Evolutionary conservation across 1,140 invertebrate species (phyloP).

Genomic region (Drosophila truncata): DNA sequence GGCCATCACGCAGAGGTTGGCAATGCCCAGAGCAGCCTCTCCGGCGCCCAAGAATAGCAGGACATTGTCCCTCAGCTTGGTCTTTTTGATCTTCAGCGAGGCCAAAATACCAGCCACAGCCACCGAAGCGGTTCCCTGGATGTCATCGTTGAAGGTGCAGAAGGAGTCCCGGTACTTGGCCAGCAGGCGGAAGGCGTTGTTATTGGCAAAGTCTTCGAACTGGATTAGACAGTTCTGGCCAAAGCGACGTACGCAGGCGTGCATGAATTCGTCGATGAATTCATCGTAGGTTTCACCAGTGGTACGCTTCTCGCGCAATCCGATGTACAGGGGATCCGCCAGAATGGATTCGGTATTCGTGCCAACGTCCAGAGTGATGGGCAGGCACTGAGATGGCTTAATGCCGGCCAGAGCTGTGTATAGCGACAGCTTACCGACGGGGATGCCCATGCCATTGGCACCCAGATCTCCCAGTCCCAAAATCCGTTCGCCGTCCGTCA

Average conservation of each 20-base stretch:
- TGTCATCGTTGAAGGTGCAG: constrained; percentile 99
- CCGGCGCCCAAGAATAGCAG: constrained; percentile 98
- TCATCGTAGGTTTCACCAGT: constrained; percentile 95
- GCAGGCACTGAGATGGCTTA: constrained; percentile 95
- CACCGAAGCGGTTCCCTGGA: constrained; percentile 97
- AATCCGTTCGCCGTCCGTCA: constrained; percentile 98
- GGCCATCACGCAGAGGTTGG: constrained; percentile 94
- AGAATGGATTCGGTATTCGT: constrained; percentile 95
- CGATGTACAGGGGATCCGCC: constrained; percentile 98
- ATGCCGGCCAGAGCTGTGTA: constrained; percentile 98
- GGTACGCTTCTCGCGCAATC: constrained; percentile 93
- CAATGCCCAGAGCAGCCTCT: constrained; percentile 95
- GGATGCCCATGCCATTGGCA: constrained; percentile 98
- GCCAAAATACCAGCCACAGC: constrained; percentile 96
- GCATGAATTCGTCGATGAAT: constrained; percentile 99
- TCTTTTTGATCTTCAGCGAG: constrained; percentile 92
- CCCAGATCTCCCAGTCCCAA: constrained; percentile 97
- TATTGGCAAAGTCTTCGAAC: constrained; percentile 99
- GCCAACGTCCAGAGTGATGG: constrained; percentile 97
- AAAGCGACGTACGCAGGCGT: constrained; percentile 94
- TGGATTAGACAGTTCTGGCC: constrained; percentile 94
- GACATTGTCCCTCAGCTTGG: constrained; percentile 92
- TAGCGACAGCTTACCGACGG: constrained; percentile 96
- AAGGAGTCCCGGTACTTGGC: constrained; percentile 94
- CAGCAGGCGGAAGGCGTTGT: constrained; percentile 96